Conservation (phyloP, 2,113 vertebrate species). For the Phycodurus eques region DNA sequence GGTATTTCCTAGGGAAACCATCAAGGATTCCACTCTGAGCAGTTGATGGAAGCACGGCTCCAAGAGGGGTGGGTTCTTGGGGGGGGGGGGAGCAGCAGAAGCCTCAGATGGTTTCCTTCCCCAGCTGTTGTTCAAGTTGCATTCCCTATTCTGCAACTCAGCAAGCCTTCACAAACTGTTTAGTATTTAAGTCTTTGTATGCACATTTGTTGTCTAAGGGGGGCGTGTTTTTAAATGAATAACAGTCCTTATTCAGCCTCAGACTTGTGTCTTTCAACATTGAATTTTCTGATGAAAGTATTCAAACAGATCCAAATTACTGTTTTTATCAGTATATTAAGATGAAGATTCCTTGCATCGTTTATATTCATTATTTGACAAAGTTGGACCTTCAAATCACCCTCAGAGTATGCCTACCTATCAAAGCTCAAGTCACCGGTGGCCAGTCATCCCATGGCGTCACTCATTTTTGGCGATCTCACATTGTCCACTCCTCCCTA, state of each 20-base stretch:
- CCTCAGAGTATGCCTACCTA: slow-evolving; percentile 32
- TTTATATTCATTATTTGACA: slow-evolving; percentile 17
- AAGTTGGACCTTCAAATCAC: slow-evolving; percentile 18
- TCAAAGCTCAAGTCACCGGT: slow-evolving; percentile 62
- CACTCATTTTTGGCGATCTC: slow-evolving; percentile 31
- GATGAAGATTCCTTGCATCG: not conserved
- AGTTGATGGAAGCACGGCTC: slow-evolving; percentile 69
- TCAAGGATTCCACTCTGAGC: slow-evolving; percentile 65
- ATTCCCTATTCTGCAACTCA: slow-evolving; percentile 59
- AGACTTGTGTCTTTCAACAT: slow-evolving; percentile 25
- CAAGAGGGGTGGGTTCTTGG: not conserved
- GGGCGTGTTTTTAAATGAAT: slow-evolving; percentile 23
- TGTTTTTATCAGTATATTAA: not conserved
- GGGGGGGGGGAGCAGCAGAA: slow-evolving; percentile 23
- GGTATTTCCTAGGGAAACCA: slow-evolving; percentile 69
- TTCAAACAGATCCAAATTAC: not conserved
- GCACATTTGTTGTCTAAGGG: slow-evolving; percentile 62
- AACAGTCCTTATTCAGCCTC: slow-evolving; percentile 22
- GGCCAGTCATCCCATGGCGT: slow-evolving; percentile 42
- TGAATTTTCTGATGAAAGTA: slow-evolving; percentile 21
- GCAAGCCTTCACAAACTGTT: slow-evolving; percentile 68
- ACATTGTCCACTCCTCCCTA: slow-evolving; percentile 39
- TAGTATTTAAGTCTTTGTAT: slow-evolving; percentile 65
- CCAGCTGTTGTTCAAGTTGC: slow-evolving; percentile 70
- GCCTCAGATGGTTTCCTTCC: slow-evolving; percentile 60